Evolutionary conservation across 2,888 invertebrate genomes (phyloP).

Genomic region (Salpingus planirostris): DNA sequence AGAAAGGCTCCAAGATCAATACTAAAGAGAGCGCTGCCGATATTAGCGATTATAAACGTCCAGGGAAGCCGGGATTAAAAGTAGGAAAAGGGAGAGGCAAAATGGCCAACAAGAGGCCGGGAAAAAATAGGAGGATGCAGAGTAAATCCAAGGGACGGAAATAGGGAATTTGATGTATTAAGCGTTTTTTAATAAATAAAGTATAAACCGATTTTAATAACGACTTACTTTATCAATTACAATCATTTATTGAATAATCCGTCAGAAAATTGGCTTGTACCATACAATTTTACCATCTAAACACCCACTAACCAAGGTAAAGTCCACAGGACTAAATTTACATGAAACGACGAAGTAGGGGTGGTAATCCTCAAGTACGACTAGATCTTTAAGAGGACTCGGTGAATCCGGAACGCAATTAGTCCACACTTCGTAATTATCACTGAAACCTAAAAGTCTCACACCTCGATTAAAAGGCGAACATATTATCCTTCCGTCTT

Average conservation of each 20-base stretch:
- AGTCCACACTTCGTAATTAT: constrained; percentile 68
- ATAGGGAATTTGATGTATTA: no score
- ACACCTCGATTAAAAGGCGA: constrained; percentile 85
- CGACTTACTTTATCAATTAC: no score
- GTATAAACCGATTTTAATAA: no score
- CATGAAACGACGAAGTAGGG: constrained; percentile 79
- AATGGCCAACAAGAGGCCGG: constrained; percentile 31
- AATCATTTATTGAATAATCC: not conserved
- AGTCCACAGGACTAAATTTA: constrained; percentile 81
- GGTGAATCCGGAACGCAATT: constrained; percentile 51
- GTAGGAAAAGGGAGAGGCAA: constrained; percentile 16
- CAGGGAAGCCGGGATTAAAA: constrained; percentile 28
- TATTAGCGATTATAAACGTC: constrained; percentile 48
- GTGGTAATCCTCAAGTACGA: constrained; percentile 63
- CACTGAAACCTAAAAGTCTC: constrained; percentile 71
- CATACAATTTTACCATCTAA: constrained; percentile 81
- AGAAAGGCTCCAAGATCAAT: constrained; percentile 81
- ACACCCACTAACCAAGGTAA: constrained; percentile 83
- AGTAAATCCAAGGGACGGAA: no score
- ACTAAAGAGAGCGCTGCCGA: constrained; percentile 70
- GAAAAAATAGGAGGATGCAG: constrained; percentile 43
- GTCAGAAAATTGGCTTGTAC: constrained; percentile 63
- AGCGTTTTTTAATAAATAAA: no score
- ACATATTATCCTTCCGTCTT: constrained; percentile 82
- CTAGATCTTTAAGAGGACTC: constrained; percentile 54